A percentile compares a stretch with the other conserved stretches of the same genome.
Conservation (phyloP, 2,113 vertebrate genomes). For the Perca flavescens region DNA sequence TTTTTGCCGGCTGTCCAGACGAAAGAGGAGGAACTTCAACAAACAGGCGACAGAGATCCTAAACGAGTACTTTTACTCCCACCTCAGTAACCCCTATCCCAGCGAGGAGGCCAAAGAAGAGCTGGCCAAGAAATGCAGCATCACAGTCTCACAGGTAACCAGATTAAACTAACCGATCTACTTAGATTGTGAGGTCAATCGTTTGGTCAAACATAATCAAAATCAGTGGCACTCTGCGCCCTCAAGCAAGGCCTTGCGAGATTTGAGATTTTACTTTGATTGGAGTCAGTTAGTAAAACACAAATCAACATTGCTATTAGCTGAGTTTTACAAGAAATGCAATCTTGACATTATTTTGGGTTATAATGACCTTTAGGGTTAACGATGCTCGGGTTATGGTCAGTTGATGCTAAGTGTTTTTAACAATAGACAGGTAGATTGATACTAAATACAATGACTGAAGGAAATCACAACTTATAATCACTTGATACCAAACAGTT, state of each 20-base stretch:
- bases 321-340: neutral
- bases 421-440: neutral
- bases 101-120: slow-evolving; percentile 99
- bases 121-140: slow-evolving; percentile 99
- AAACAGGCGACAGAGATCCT: slow-evolving; percentile 99
- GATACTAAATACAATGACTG: neutral
- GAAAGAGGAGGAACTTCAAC: slow-evolving; percentile 99
- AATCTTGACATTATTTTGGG: neutral
- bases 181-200: neutral
- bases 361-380: neutral
- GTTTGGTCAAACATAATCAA: neutral
- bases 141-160: slow-evolving; percentile 89
- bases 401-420: too few relatives aligned
- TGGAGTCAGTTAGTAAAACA: neutral
- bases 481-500: too few relatives aligned
- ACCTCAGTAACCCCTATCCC: slow-evolving; percentile 99
- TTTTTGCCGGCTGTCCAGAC: slow-evolving; percentile 79
- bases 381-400: neutral
- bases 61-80: slow-evolving; percentile 99
- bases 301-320: neutral
- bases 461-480: too few relatives aligned
- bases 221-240: neutral
- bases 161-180: neutral
- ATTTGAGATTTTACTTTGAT: neutral
- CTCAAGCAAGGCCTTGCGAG: neutral